Conservation (phyloP, 2,113 vertebrate genomes). For the pig (Sus scrofa) region DNA sequence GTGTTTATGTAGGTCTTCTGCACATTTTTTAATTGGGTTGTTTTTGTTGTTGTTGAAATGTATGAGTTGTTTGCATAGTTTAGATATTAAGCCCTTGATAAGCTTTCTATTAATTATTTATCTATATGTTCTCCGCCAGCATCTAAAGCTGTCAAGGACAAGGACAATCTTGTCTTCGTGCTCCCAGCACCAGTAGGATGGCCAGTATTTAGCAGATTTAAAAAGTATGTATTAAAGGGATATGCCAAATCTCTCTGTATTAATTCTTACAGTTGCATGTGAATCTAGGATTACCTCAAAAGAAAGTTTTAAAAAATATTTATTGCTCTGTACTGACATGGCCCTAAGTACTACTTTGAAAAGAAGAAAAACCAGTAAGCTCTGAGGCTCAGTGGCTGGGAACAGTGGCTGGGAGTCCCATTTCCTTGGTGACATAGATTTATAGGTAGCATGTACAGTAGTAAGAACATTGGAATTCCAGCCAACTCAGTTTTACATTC, state of each 20-base stretch:
- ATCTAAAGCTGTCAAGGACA: not conserved
- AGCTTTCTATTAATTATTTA: not conserved
- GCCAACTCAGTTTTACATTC: not conserved
- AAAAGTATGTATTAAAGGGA: not conserved
- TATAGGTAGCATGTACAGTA: not conserved
- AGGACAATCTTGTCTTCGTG: not conserved
- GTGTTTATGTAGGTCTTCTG: too few species aligned
- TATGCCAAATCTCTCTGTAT: not conserved
- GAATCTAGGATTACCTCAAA: slow-evolving; percentile 5
- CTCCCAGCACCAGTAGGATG: not conserved
- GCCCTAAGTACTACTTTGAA: not conserved
- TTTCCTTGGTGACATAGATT: not conserved
- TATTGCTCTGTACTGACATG: not conserved
- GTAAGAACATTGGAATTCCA: not conserved
- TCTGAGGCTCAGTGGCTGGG: not conserved
- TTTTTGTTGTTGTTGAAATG: too few species aligned
- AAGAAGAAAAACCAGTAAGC: not conserved
- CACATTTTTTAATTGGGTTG: too few species aligned
- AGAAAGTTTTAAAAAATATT: not conserved
- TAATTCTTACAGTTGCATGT: not conserved
- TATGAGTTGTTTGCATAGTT: too few species aligned
- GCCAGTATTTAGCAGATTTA: not conserved
- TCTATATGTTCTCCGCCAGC: not conserved
- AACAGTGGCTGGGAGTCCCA: not conserved
- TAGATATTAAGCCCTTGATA: too few species aligned